Conservation (phyloP, 2,113 vertebrate species). For the Caretta caretta region DNA sequence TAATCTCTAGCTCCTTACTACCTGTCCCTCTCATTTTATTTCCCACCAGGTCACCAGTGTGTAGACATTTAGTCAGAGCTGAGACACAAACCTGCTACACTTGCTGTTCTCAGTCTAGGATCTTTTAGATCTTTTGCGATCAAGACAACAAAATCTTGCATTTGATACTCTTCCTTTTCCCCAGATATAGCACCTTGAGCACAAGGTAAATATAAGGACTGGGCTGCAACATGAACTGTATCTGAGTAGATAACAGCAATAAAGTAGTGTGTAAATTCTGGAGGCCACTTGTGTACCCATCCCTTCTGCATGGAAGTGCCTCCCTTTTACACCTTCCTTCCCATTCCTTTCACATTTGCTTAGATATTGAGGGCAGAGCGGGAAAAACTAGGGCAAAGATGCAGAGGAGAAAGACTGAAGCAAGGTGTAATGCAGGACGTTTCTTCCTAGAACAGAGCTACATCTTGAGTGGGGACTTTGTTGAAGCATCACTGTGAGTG, state of each 20-base stretch:
- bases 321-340: neutral
- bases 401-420: neutral
- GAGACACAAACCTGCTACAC: neutral
- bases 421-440: neutral
- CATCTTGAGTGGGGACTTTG: neutral
- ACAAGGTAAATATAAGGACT: neutral
- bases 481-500: neutral
- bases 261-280: neutral
- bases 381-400: neutral
- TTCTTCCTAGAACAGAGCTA: neutral
- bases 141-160: neutral
- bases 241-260: neutral
- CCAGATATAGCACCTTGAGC: neutral
- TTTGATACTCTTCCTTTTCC: neutral
- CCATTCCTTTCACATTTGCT: neutral
- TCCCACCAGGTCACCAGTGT: neutral
- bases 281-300: neutral
- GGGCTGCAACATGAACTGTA: neutral
- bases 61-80: neutral
- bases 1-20: neutral
- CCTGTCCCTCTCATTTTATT: neutral
- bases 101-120: neutral
- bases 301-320: neutral
- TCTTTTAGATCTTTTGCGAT: neutral
- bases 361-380: neutral